These are phyloP conservation scores for Chrysina gloriosa DNA, from an alignment of 2,888 invertebrate species.

Conservation along the genomic window DNA sequence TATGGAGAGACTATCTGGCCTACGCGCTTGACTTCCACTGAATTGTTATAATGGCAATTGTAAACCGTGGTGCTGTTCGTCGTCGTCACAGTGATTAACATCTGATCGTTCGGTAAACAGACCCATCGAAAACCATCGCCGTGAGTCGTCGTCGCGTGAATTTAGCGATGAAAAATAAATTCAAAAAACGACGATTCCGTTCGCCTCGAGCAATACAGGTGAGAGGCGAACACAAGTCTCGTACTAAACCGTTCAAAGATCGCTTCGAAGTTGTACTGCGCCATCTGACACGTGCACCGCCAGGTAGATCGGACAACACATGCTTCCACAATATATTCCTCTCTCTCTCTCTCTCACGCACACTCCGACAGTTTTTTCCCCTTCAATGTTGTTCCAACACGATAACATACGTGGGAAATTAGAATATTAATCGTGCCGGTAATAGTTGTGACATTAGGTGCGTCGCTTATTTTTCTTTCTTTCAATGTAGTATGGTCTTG, in stretches of 20 bases:
- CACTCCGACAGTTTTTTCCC: not conserved
- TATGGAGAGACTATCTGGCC: conserved; percentile 2
- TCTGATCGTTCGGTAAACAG: conserved; percentile 15
- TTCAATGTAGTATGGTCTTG: not conserved
- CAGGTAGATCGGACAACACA: conserved; percentile 15
- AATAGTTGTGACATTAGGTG: conserved; percentile 29
- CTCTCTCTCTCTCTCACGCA: not conserved
- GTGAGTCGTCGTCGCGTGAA: not conserved
- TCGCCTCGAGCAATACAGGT: too few relatives aligned
- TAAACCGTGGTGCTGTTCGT: conserved; percentile 5
- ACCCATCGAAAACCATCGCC: conserved; percentile 6
- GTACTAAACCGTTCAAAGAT: not conserved
- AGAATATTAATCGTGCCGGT: conserved; percentile 23
- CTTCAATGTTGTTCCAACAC: not conserved
- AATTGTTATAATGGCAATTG: conserved; percentile 24
- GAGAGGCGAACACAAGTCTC: not conserved
- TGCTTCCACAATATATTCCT: not conserved
- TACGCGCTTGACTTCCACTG: conserved; percentile 32
- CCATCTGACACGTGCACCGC: conserved; percentile 23
- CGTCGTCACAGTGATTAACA: conserved; percentile 24
- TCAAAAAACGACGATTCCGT: not conserved
- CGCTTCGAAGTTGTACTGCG: conserved; percentile 20
- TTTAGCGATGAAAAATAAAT: not conserved
- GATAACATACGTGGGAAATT: conserved; percentile 9
- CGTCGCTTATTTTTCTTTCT: conserved; percentile 1